phyloP scores from a whole-genome alignment of 2,888 invertebrate genomes.

The Stenichneumon culpator region DNA sequence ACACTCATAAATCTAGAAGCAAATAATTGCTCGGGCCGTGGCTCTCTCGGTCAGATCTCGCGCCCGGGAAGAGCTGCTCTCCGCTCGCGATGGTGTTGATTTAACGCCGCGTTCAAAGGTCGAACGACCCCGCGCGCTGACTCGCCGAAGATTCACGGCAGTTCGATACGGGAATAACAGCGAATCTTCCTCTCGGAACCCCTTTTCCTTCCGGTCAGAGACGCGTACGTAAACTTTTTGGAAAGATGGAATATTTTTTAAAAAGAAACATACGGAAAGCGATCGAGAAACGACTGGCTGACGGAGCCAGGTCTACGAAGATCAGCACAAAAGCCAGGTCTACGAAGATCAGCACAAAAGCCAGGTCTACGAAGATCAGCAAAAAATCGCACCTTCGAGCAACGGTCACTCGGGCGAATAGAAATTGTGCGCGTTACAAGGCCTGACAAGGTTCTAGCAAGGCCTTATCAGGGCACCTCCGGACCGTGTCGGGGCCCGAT shows the following conservation, averaged over 20 bases:
- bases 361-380: too few species aligned
- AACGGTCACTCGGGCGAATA: too few species aligned
- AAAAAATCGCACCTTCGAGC: too few species aligned
- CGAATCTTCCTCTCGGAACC: constrained; percentile 30
- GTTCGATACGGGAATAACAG: constrained; percentile 42
- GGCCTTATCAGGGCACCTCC: too few species aligned
- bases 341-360: too few species aligned
- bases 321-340: too few species aligned
- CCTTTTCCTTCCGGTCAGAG: constrained; percentile 46
- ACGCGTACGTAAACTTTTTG: neutral
- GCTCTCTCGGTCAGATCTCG: constrained; percentile 77
- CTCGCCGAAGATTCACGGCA: constrained; percentile 62
- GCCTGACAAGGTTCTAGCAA: too few species aligned
- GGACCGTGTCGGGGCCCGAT: too few species aligned
- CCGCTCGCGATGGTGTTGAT: constrained; percentile 74
- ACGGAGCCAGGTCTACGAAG: constrained; percentile 51
- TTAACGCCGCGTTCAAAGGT: constrained; percentile 82
- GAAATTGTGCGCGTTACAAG: too few species aligned
- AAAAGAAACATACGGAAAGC: constrained; percentile 36
- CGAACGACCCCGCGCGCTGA: constrained; percentile 68
- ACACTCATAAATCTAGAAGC: constrained; percentile 84
- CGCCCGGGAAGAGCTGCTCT: constrained; percentile 57
- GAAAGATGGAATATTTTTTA: neutral
- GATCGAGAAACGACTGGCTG: constrained; percentile 58
- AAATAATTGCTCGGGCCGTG: constrained; percentile 83